A percentile compares a stretch with the other conserved stretches of the same genome.
phyloP scores from a whole-genome alignment of 2,888 invertebrate species.

The Xestia rhomboidea region DNA sequence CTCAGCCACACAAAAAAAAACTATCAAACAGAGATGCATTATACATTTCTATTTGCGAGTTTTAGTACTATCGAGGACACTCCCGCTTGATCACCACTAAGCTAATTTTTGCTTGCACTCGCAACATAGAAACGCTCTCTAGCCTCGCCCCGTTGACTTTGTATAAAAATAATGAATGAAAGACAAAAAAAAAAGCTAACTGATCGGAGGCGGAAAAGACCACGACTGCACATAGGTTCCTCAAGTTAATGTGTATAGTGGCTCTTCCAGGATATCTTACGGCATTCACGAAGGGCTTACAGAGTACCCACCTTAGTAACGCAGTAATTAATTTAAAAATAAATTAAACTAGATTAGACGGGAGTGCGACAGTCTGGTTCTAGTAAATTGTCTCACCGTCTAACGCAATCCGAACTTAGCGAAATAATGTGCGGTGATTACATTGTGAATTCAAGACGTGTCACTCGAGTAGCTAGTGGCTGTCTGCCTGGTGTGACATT shows the following conservation, averaged over 20 bases:
- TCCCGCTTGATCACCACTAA: no score
- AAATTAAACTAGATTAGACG: constrained; percentile 65
- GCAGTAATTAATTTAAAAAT: constrained; percentile 70
- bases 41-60: background rate
- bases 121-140: no score
- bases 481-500: constrained; percentile 3
- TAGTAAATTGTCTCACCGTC: constrained; percentile 58
- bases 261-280: constrained; percentile 49
- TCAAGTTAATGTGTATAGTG: background rate
- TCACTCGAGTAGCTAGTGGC: background rate
- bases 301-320: constrained; percentile 63
- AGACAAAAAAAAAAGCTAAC: no score
- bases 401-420: constrained; percentile 55
- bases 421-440: constrained; percentile 58
- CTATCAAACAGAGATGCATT: no score
- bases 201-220: no score
- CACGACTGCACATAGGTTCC: background rate
- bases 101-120: no score
- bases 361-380: constrained; percentile 53
- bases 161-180: no score
- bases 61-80: no score
- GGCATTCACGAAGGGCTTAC: constrained; percentile 45
- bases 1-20: no score
- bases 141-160: no score
- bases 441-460: constrained; percentile 52